These are phyloP conservation scores for Osmerus eperlanus DNA, from an alignment of 2,113 vertebrate genomes.

Conservation along the genomic window DNA sequence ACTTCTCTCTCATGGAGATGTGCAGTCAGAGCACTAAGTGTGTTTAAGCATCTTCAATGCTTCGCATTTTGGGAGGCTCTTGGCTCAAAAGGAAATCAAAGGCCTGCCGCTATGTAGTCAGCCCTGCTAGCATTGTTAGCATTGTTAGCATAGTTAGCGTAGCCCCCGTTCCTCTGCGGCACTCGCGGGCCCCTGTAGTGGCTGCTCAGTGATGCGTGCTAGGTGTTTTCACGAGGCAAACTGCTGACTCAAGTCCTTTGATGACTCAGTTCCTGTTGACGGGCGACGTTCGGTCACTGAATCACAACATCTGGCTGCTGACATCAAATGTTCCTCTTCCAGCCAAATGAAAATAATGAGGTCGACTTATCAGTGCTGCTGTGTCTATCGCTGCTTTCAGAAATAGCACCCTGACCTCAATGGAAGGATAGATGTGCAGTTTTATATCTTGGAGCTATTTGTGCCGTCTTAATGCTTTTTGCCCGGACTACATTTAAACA, in stretches of 20 bases:
- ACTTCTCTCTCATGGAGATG: too few species aligned
- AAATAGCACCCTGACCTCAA: slow-evolving; percentile 52
- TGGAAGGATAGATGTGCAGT: slow-evolving; percentile 31
- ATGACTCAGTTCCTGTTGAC: background rate
- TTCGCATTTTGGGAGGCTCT: too few species aligned
- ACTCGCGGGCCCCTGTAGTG: background rate
- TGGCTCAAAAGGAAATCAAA: too few species aligned
- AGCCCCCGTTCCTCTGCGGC: background rate
- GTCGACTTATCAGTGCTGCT: background rate
- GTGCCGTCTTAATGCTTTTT: slow-evolving; percentile 18
- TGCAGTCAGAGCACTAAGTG: too few species aligned
- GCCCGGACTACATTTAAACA: slow-evolving; percentile 44
- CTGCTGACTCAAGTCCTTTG: background rate
- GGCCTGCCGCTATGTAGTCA: too few species aligned
- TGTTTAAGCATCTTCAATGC: too few species aligned
- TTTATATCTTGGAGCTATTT: slow-evolving; percentile 50
- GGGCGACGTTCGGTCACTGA: background rate
- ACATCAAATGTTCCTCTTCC: background rate
- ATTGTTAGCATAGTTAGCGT: background rate
- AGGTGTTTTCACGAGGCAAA: background rate
- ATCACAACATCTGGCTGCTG: slow-evolving; percentile 17
- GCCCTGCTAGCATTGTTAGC: background rate
- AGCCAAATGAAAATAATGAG: background rate
- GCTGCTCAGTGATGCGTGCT: background rate
- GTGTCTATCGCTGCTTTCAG: background rate